These are phyloP conservation scores for Phymatocera aterrima DNA, from an alignment of 2,888 invertebrate species.

Conservation along the genomic window DNA sequence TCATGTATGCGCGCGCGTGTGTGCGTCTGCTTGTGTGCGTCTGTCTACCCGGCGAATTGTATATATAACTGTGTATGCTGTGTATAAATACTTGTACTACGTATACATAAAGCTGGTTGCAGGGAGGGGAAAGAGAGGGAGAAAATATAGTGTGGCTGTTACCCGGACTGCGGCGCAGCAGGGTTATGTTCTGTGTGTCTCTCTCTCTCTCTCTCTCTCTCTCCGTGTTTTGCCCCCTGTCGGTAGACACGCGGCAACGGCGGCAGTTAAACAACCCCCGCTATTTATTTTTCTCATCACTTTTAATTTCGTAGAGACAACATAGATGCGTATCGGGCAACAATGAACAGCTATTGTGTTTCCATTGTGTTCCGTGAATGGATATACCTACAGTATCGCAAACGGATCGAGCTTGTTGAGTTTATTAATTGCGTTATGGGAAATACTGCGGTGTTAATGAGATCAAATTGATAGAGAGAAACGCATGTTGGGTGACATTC, in stretches of 20 bases:
- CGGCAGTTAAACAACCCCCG: conserved; percentile 72
- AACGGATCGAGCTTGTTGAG: conserved; percentile 68
- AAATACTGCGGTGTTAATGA: conserved; percentile 55
- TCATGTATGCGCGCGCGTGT: too few species aligned
- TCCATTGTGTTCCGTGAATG: conserved; percentile 60
- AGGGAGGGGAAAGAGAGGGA: conserved; percentile 2
- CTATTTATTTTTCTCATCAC: conserved; percentile 73
- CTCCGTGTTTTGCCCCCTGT: conserved; percentile 2
- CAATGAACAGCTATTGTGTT: conserved; percentile 56
- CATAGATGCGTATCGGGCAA: conserved; percentile 67
- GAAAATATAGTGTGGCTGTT: conserved; percentile 3
- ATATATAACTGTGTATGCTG: not conserved
- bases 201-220: not conserved
- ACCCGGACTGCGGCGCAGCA: conserved; percentile 4
- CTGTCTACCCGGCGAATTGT: too few species aligned
- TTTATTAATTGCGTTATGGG: conserved; percentile 70
- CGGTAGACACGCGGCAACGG: conserved; percentile 38
- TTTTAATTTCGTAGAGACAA: conserved; percentile 72
- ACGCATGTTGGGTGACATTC: not conserved
- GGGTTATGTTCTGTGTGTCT: conserved; percentile 36
- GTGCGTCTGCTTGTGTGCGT: too few species aligned
- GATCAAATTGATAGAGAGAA: conserved; percentile 30
- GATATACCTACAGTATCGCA: conserved; percentile 63
- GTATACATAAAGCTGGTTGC: not conserved
- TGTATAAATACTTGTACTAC: not conserved